phyloP scores from a whole-genome alignment of 2,797 vertebrate species.

The Etheostoma perlongum region DNA sequence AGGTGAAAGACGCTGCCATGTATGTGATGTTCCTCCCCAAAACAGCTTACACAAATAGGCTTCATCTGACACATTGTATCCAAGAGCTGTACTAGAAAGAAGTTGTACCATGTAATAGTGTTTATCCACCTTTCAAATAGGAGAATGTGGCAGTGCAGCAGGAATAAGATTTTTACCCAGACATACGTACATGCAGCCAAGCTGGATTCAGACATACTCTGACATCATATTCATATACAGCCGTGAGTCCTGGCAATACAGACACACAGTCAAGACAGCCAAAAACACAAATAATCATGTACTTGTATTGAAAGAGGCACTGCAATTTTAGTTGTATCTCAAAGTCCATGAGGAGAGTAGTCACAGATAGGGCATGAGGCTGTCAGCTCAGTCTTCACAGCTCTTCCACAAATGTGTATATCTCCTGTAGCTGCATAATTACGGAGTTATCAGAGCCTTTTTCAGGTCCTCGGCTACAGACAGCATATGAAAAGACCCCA shows the following conservation, averaged over 20 bases:
- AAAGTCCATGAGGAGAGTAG: conserved; percentile 55
- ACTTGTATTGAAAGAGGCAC: conserved; percentile 47
- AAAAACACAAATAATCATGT: conserved; percentile 20
- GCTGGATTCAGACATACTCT: conserved; percentile 56
- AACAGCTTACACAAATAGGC: conserved; percentile 70
- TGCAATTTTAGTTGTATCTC: conserved; percentile 62
- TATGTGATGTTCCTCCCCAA: conserved; percentile 55
- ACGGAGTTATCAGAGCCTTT: conserved; percentile 84
- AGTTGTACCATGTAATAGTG: conserved; percentile 66
- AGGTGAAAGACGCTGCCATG: conserved; percentile 46
- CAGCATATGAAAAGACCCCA: conserved; percentile 84
- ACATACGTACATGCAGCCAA: conserved; percentile 48
- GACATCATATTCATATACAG: conserved; percentile 64
- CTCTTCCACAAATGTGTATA: conserved; percentile 61
- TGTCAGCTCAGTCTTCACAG: conserved; percentile 76
- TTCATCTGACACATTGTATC: conserved; percentile 73
- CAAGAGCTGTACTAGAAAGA: conserved; percentile 48
- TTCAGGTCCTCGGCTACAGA: conserved; percentile 74
- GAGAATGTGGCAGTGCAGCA: conserved; percentile 46
- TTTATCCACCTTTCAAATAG: conserved; percentile 63
- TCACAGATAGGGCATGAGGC: conserved; percentile 37
- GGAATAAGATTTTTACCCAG: conserved; percentile 42
- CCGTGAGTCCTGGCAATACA: conserved; percentile 27
- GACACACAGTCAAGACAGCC: background rate
- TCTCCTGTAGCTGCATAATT: conserved; percentile 79